These are phyloP conservation scores for Platysternon megacephalum DNA, from an alignment of 2,113 vertebrate genomes.

Conservation along the genomic window DNA sequence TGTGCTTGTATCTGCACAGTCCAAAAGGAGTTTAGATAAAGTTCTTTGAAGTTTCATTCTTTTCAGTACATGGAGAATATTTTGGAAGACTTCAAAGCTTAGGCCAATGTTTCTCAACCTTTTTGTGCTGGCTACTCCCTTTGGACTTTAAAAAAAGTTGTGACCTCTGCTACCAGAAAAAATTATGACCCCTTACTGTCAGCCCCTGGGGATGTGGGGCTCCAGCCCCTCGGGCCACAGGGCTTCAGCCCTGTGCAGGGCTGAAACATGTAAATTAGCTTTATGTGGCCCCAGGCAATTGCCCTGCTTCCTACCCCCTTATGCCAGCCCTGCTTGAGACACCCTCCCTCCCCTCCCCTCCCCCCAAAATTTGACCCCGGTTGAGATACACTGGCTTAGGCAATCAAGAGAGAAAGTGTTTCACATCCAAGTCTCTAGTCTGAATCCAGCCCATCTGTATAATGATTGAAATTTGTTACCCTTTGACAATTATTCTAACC, in stretches of 20 bases:
- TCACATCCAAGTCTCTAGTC: neutral
- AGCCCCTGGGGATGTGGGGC: no score
- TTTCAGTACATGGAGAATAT: neutral
- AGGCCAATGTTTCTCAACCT: neutral
- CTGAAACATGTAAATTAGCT: neutral
- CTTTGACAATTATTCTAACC: neutral
- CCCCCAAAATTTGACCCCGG: neutral
- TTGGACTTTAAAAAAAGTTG: neutral
- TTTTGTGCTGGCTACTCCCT: neutral
- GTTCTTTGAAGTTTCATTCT: neutral
- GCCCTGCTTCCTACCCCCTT: neutral
- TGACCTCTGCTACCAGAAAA: neutral
- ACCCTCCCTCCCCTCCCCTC: no score
- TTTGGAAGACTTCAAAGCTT: neutral
- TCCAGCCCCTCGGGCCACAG: no score
- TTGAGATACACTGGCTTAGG: neutral
- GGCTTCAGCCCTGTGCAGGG: neutral
- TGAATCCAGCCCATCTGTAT: neutral
- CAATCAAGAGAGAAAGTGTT: neutral
- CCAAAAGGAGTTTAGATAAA: neutral
- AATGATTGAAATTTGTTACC: fast-evolving
- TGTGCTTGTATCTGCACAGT: neutral
- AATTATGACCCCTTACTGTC: neutral
- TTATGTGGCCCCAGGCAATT: neutral
- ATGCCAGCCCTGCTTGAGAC: neutral